Evolutionary conservation across 2,113 vertebrate species (phyloP).

Genomic region (Myodes glareolus): DNA sequence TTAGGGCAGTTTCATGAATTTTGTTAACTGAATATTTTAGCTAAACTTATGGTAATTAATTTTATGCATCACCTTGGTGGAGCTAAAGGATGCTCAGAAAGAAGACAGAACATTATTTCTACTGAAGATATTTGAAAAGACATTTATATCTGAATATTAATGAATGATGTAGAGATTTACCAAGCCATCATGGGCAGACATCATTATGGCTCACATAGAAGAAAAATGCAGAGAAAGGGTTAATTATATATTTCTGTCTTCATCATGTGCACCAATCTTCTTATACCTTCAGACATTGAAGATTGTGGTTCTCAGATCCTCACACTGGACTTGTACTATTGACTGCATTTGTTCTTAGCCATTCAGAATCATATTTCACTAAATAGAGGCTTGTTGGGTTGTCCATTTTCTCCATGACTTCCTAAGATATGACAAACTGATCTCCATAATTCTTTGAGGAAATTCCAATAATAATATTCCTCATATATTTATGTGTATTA

Average conservation of each 20-base stretch:
- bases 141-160: not conserved
- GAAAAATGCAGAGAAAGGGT: not conserved
- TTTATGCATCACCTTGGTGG: not conserved
- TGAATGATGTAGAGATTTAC: not conserved
- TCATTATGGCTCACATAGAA: not conserved
- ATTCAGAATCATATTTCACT: not conserved
- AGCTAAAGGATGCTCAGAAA: not conserved
- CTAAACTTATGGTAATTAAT: not conserved
- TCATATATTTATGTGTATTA: not conserved
- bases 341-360: not conserved
- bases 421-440: not conserved
- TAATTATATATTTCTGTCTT: not conserved
- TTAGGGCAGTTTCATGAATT: not conserved
- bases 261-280: not conserved
- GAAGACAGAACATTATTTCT: not conserved
- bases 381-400: not conserved
- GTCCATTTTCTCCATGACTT: not conserved
- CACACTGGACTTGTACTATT: accelerated
- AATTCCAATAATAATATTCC: not conserved
- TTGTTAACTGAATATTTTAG: not conserved
- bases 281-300: not conserved
- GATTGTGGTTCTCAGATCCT: not conserved
- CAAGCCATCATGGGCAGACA: not conserved
- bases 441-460: not conserved
- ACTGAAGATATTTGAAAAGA: not conserved